Base-by-base conservation (phyloP, 2,113 vertebrate genomes). In the Vulpes vulpes region DNA sequence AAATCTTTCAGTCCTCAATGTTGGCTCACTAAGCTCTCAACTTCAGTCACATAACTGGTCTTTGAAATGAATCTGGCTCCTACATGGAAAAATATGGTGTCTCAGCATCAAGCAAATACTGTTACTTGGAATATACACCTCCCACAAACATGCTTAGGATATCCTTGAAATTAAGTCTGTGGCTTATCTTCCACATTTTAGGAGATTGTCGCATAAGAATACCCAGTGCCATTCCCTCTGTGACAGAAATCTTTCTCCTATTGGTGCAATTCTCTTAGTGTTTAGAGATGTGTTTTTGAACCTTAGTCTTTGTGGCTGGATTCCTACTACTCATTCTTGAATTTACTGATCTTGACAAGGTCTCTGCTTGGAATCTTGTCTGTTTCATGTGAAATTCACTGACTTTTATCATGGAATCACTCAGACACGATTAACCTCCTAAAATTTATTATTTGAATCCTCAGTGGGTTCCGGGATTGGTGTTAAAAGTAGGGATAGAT, bases 381-480 rank as follows among this genome's bases (percentile, higher is more conserved):
- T 59, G 8, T 93, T 95, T 94, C 62, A 64, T 76, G 59, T 76
- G 22, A 81, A 62, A 67, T 69, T 78, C n/a, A 88, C 20, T 91
- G 6, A 0, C 8, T 59, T 92, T 85, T 88, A 59, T 92, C 55
- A 88, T 35, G 88, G 65, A 96, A 59, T 71, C 49, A 67, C 11
- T 85, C 25, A 59, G 62, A 55, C 10, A 92, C 2, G 14, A 32
- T 64, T 76, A 96, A 79, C 9, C 12, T 71, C 17, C 22, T 84
- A 76, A 95, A 64, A 38, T 62, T 16, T 71, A 51, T 89, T 74
- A 95, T n/a, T 17, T 95, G 25, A 85, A 78, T 74, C 62, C 11
- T 32, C 3, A 91, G 22, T 69, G 53, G 22, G 12, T 57, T 69
- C 5, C 8, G 83, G 78, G 20, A 95, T 43, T 8, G 76, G 15